A percentile compares a stretch with the other conserved stretches of the same genome.
Conservation (phyloP, 1,140 invertebrate genomes). For the Orius insidiosus region DNA sequence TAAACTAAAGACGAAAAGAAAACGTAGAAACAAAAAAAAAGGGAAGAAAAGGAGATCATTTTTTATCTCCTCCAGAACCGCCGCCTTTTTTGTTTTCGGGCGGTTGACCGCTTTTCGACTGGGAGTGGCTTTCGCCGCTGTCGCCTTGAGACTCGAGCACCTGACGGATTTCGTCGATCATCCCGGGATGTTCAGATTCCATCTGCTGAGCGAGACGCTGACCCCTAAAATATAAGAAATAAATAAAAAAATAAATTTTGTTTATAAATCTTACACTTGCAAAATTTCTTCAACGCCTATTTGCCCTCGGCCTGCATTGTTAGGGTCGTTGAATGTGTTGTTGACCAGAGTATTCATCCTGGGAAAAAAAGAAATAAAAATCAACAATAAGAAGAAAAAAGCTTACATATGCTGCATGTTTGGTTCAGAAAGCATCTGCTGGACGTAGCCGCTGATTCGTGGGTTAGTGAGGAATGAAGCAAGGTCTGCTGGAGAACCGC, state of each 20-base stretch:
- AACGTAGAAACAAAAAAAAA: too few relatives aligned
- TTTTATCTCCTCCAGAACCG: too few relatives aligned
- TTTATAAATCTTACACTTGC: background rate
- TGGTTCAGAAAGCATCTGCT: slow-evolving; percentile 61
- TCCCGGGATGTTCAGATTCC: slow-evolving; percentile 44
- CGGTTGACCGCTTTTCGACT: too few relatives aligned
- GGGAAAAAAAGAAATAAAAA: too few relatives aligned
- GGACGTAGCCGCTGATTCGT: too few relatives aligned
- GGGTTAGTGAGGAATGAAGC: too few relatives aligned
- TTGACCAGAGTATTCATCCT: background rate
- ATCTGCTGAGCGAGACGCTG: slow-evolving; percentile 49
- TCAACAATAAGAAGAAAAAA: slow-evolving; percentile 19
- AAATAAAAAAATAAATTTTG: background rate
- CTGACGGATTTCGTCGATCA: slow-evolving; percentile 43
- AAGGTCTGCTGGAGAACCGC: too few relatives aligned
- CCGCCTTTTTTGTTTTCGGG: too few relatives aligned
- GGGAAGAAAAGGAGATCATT: too few relatives aligned
- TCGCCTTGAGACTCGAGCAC: slow-evolving; percentile 26
- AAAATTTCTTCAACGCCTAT: background rate
- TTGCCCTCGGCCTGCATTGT: background rate
- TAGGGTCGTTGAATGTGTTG: background rate
- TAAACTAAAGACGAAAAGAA: too few relatives aligned
- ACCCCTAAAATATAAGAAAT: slow-evolving; percentile 26
- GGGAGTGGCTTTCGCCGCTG: too few relatives aligned
- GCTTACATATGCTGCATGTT: slow-evolving; percentile 52